Evolutionary conservation across 2,888 invertebrate species (phyloP), one percentile per base, ranked within the genome.

Genomic region (Andrena bicolor): DNA sequence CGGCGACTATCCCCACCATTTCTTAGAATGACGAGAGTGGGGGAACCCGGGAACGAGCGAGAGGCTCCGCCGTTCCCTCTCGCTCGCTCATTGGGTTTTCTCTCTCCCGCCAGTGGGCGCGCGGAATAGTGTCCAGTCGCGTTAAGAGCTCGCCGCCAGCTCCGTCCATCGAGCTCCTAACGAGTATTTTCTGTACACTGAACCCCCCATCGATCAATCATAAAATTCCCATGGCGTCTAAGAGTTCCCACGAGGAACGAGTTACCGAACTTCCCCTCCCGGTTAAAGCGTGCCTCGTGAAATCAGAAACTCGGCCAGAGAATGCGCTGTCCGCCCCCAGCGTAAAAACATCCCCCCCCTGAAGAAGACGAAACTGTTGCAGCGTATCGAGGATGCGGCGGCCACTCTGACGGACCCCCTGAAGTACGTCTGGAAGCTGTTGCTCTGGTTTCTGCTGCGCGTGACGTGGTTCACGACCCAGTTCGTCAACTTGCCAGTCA

Each of bases 381-480:
- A 92, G 92, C 87, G 83, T 35, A 84, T 86, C 23, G 81, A 84
- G 65, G 92, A 88, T 63, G 85, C 89, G 16, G 92, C 91, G 7
- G 86, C 77, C 35, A 76, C 85, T 20, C 69, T 92, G 23, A 85
- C 79, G 30, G 92, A 94, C 89, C 94, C 94, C 0, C 73, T 94
- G 32, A 88, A 87, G 26, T 90, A 94, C 81, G 30, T 93, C 8
- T 91, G 92, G 78, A 93, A 92, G 86, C 72, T 94, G 48, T 73
- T 93, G n/a, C 85, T 92, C n/a, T 94, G 94, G 94, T 76, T 94
- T 6, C 74, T 94, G 48, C 86, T 93, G 6, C 92, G 94, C 32
- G 76, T 93, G 63, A 63, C 93, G 2, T 94, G 94, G 93, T 85
- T 93, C 70, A 75, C 92, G 65, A 89, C 93, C 48, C 93, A 94